These are phyloP conservation scores for Parnassius glacialis DNA, from an alignment of 2,888 invertebrate species.

Conservation along the genomic window DNA sequence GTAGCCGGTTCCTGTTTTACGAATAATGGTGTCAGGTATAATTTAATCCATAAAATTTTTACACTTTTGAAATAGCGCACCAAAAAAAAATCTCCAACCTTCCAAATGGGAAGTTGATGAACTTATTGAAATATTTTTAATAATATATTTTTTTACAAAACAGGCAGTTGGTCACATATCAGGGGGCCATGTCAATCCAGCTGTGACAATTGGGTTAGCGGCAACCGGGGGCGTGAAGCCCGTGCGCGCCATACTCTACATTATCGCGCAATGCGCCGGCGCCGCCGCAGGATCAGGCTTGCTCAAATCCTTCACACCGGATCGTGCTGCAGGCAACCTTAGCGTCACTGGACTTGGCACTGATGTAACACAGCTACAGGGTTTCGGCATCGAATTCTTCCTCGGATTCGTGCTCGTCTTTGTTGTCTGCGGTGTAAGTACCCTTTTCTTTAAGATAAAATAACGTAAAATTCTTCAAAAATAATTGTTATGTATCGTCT, in stretches of 20 bases:
- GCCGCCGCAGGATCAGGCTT: conserved; percentile 89
- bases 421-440: conserved; percentile 91
- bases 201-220: conserved; percentile 91
- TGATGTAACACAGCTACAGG: conserved; percentile 86
- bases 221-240: conserved; percentile 89
- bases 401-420: conserved; percentile 93
- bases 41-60: too few relatives aligned
- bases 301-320: conserved; percentile 87
- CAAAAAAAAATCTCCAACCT: too few relatives aligned
- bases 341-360: conserved; percentile 85
- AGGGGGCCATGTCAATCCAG: conserved; percentile 96
- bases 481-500: too few relatives aligned
- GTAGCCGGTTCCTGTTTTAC: too few relatives aligned
- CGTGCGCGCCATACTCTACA: conserved; percentile 87
- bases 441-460: conserved; percentile 9
- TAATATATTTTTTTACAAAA: neutral
- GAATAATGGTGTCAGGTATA: too few relatives aligned
- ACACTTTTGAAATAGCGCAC: too few relatives aligned
- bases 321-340: conserved; percentile 79
- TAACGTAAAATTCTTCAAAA: conserved; percentile 25
- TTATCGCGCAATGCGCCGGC: conserved; percentile 91
- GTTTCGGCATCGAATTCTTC: conserved; percentile 94
- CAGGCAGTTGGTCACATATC: conserved; percentile 93
- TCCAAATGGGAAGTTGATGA: too few relatives aligned
- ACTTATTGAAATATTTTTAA: neutral